Percentiles rank a stretch among this genome's conserved stretches.
Evolutionary conservation across 2,113 vertebrate genomes (phyloP).

Genomic region (Helogale parvula): DNA sequence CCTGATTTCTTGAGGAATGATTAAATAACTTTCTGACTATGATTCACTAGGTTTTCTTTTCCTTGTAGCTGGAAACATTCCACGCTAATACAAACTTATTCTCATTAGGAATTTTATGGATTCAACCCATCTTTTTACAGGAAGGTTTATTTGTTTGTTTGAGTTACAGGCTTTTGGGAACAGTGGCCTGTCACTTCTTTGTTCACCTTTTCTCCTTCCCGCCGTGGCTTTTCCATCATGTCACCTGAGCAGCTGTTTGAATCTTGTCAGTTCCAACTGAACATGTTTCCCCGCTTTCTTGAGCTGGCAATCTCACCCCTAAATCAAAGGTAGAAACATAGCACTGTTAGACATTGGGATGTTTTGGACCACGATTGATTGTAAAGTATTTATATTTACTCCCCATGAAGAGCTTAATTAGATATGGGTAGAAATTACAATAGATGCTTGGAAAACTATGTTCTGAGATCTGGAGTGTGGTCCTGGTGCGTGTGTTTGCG

Average conservation of each 20-base stretch:
- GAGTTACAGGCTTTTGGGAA: background rate
- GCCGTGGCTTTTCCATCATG: background rate
- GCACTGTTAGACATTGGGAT: background rate
- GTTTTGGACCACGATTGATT: background rate
- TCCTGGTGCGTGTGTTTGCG: background rate
- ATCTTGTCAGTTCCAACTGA: background rate
- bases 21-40: background rate
- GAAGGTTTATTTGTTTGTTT: background rate
- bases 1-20: background rate
- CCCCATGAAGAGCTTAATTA: background rate
- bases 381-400: background rate
- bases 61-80: background rate
- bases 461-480: background rate
- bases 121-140: background rate
- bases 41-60: background rate
- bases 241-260: background rate
- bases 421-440: background rate
- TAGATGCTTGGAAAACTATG: background rate
- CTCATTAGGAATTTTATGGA: background rate
- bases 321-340: background rate
- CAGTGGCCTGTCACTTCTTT: background rate
- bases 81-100: background rate
- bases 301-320: background rate
- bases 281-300: background rate
- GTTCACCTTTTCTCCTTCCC: background rate